Base-by-base conservation (phyloP, 1,140 invertebrate genomes). In the Gonatopus flavifemur region DNA sequence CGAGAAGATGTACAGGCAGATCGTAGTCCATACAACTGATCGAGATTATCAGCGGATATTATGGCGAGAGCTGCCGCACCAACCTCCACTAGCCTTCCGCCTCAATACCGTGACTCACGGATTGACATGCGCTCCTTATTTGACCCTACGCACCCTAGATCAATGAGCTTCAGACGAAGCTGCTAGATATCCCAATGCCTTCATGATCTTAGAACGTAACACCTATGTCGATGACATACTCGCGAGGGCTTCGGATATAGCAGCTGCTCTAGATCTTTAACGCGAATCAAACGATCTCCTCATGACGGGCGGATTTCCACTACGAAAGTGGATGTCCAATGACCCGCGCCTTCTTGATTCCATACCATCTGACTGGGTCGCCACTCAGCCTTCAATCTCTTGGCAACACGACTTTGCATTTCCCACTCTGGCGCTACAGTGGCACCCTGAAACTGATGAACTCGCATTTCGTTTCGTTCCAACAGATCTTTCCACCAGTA, bases 1-100 rank as follows among this genome's bases (percentile, higher is more conserved):
- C n/a, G 10, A 40, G 10, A 48, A 54, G 15, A 54, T 54, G 45
- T 49, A 49, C 31, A 22, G 52, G 12, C 45, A 54, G n/a, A 41
- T 54, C 7, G 0, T 19, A 2, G n/a, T 49, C 12, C 46, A 49
- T 35, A 32, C 40, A 9, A 30, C 35, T 13, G 41, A 54, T 15
- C 20, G 41, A 36, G 18, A 13, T 8, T n/a, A 44, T 30, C 44
- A 54, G 19, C 35, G 15, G 12, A 54, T 54, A 28, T 31, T 49
- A 13, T 54, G 46, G 46, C 43, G 41, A 24, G 16, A 33, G 15
- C 5, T 40, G 13, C 10, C 38, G 10, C 10, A 31, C 3, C 5
- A 3, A 13, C 20, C 36, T 2, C 6, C 47, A 2, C 2, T 12
- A 9, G 15, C 13, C 15, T 42, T 22, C 15, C 22, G 30, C 1